Percentiles rank a stretch among this genome's conserved stretches.
phyloP scores from a whole-genome alignment of 2,888 invertebrate species.

The Sarcophaga carnaria region DNA sequence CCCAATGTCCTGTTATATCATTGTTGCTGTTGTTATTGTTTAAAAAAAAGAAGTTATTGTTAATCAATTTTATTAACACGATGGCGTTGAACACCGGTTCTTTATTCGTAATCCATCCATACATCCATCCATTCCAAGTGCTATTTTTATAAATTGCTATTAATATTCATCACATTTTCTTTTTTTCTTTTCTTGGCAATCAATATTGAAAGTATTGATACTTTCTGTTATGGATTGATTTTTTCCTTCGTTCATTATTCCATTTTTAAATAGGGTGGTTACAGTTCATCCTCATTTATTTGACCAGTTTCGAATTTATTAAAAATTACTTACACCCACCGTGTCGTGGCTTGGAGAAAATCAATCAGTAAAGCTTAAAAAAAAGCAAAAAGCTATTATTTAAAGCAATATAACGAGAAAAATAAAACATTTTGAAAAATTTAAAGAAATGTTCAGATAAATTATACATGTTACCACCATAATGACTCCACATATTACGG shows the following conservation, averaged over 20 bases:
- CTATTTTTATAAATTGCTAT: too few species aligned
- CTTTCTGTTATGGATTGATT: not conserved
- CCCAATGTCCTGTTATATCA: too few species aligned
- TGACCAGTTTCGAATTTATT: slow-evolving; percentile 39
- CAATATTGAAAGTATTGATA: not conserved
- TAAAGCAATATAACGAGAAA: not conserved
- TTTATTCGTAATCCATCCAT: too few species aligned
- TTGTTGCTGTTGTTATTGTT: too few species aligned
- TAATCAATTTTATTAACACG: too few species aligned
- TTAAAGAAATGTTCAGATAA: slow-evolving; percentile 10
- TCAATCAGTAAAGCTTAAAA: slow-evolving; percentile 40
- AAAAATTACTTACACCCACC: slow-evolving; percentile 54
- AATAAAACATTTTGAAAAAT: slow-evolving; percentile 9
- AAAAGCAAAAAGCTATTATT: not conserved
- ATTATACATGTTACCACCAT: slow-evolving; percentile 13
- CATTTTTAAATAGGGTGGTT: not conserved
- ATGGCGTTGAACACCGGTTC: too few species aligned
- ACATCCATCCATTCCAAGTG: too few species aligned
- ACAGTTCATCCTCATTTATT: slow-evolving; percentile 20
- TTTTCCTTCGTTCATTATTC: not conserved
- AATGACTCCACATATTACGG: slow-evolving; percentile 59
- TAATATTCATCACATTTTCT: too few species aligned
- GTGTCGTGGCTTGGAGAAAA: slow-evolving; percentile 26
- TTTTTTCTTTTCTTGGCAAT: too few species aligned
- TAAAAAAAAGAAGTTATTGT: too few species aligned